Percentiles rank a stretch among this genome's conserved stretches.
These are phyloP conservation scores for Ptyas mucosa DNA, from an alignment of 2,113 vertebrate species.

Conservation along the genomic window DNA sequence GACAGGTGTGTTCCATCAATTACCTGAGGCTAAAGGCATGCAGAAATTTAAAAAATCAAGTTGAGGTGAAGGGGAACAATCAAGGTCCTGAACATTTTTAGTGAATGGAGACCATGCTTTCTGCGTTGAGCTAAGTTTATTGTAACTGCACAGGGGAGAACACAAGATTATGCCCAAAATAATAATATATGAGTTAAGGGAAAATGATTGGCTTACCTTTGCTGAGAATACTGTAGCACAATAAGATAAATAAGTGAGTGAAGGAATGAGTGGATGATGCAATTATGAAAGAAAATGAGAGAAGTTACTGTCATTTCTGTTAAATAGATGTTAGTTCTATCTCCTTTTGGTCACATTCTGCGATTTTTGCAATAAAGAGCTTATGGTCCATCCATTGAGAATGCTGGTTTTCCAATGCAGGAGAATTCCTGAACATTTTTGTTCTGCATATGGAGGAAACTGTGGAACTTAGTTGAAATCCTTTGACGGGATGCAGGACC, in stretches of 20 bases:
- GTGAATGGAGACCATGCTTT: background rate
- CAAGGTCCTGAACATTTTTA: background rate
- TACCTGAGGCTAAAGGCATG: background rate
- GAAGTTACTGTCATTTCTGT: background rate
- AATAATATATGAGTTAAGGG: background rate
- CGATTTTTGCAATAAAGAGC: background rate
- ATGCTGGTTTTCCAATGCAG: background rate
- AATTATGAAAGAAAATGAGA: background rate
- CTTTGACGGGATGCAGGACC: background rate
- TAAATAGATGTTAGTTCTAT: background rate
- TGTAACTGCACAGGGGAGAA: background rate
- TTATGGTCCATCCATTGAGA: background rate
- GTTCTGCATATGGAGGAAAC: background rate
- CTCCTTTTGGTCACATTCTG: background rate
- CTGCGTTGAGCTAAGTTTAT: background rate
- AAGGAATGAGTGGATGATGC: background rate
- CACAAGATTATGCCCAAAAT: background rate
- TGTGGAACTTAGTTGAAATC: background rate
- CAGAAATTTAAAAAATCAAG: background rate
- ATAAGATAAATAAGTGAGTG: background rate
- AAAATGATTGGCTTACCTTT: background rate
- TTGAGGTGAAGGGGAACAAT: background rate
- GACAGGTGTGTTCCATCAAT: background rate
- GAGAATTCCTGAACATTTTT: background rate
- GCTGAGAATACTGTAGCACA: background rate